Percentiles rank a stretch among this genome's conserved stretches.
Conservation (phyloP, 2,113 vertebrate genomes). For the Lonchura striata region DNA sequence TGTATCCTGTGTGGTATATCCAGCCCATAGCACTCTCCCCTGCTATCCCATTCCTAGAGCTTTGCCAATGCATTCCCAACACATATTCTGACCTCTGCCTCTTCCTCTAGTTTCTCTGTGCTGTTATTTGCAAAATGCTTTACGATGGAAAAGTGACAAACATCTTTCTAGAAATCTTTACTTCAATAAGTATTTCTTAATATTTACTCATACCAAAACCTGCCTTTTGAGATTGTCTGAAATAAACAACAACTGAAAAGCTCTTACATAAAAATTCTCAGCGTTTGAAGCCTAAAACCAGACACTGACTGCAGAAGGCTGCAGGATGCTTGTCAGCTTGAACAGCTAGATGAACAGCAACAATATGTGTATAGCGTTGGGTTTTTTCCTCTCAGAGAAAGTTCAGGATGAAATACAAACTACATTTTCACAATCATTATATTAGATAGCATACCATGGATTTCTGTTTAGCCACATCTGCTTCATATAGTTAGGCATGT, state of each 20-base stretch:
- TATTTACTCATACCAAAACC: neutral
- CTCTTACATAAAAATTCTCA: neutral
- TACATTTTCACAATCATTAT: neutral
- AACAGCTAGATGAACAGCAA: neutral
- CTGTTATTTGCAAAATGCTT: neutral
- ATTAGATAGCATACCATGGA: neutral
- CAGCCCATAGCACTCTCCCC: neutral
- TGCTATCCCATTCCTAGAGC: neutral
- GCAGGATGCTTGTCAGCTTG: neutral
- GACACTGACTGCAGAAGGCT: neutral
- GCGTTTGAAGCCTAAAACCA: neutral
- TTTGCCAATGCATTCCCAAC: neutral
- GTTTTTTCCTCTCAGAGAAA: neutral
- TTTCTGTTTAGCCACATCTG: neutral
- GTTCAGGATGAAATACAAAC: neutral
- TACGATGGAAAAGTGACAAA: neutral
- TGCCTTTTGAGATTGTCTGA: neutral
- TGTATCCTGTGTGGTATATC: neutral
- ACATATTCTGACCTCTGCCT: neutral
- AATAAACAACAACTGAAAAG: neutral
- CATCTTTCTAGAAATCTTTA: neutral
- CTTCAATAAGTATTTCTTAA: neutral
- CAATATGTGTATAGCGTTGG: neutral
- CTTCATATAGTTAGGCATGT: neutral
- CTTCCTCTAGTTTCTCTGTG: neutral